Conservation (phyloP, 1,140 invertebrate genomes). For the Procambarus clarkii region DNA sequence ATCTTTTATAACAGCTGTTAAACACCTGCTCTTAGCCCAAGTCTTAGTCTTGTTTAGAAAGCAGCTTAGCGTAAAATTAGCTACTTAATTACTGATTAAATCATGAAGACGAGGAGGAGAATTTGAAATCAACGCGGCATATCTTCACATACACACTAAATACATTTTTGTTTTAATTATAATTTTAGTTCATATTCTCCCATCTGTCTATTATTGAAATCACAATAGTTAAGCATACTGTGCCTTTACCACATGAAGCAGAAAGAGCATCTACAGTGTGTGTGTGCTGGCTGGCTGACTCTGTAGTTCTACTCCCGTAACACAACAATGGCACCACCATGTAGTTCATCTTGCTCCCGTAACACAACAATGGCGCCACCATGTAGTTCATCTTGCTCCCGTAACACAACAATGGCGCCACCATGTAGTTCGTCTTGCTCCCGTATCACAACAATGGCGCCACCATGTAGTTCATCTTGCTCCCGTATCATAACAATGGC, state of each 20-base stretch:
- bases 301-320: not conserved
- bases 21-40: not conserved
- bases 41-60: not conserved
- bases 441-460: not conserved
- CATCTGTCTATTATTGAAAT: not conserved
- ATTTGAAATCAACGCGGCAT: not conserved
- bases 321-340: not conserved
- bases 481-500: too few relatives aligned
- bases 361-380: not conserved
- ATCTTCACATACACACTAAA: not conserved
- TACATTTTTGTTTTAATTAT: too few relatives aligned
- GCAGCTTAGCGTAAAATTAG: not conserved
- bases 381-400: not conserved
- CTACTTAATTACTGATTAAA: not conserved
- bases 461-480: not conserved
- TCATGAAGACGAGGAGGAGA: not conserved
- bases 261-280: not conserved
- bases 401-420: not conserved
- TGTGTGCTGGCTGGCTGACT: not conserved
- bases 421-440: not conserved
- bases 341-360: not conserved
- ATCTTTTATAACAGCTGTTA: not conserved
- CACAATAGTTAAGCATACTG: not conserved
- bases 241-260: not conserved
- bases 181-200: too few relatives aligned